phyloP scores from a whole-genome alignment of 1,140 invertebrate genomes.

The Choristoneura fumiferana region DNA sequence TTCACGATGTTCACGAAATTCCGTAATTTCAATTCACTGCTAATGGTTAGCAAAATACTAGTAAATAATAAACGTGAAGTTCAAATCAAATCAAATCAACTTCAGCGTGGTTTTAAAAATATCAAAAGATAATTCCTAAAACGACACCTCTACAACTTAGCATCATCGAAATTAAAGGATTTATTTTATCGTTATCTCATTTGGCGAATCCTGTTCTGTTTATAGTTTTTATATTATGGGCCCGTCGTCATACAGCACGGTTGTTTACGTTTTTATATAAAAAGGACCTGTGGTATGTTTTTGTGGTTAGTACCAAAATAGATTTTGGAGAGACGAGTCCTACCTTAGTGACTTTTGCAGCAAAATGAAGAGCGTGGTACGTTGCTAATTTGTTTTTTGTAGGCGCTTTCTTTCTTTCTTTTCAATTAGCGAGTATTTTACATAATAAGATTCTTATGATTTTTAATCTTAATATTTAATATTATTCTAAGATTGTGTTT shows the following conservation, averaged over 20 bases:
- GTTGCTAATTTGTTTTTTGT: background rate
- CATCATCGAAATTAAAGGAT: background rate
- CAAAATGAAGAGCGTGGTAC: constrained; percentile 11
- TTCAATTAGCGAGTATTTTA: too few relatives aligned
- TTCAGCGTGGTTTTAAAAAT: too few relatives aligned
- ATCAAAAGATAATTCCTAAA: background rate
- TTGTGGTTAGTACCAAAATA: background rate
- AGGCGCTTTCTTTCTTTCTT: too few relatives aligned
- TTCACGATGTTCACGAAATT: too few relatives aligned
- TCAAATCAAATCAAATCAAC: too few relatives aligned
- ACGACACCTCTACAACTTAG: background rate
- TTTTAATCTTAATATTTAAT: background rate
- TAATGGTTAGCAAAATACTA: too few relatives aligned
- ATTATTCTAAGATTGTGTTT: background rate
- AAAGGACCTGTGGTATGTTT: background rate
- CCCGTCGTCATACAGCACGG: background rate
- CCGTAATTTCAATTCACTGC: too few relatives aligned
- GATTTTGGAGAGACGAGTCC: background rate
- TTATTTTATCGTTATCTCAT: background rate
- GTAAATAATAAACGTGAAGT: too few relatives aligned
- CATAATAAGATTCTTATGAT: background rate
- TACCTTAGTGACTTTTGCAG: background rate
- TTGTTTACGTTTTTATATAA: background rate
- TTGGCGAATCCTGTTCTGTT: background rate
- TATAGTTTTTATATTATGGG: background rate